Percentiles rank a stretch among this genome's conserved stretches.
Evolutionary conservation across 2,113 vertebrate species (phyloP).

Genomic region (Platysternon megacephalum): DNA sequence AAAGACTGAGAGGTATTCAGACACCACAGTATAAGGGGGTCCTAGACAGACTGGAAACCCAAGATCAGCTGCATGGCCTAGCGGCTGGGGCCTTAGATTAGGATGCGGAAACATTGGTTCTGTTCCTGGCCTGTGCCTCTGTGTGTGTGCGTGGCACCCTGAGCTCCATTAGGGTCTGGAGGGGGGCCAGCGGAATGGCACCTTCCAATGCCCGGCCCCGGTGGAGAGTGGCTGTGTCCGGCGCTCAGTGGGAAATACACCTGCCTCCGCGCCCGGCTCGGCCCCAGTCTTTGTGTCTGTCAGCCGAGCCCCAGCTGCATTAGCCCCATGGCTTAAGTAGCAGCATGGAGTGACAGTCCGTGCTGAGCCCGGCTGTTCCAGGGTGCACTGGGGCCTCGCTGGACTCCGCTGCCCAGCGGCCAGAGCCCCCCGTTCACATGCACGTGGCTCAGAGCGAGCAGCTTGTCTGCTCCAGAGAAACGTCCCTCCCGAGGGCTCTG

Average conservation of each 20-base stretch:
- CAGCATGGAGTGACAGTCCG: too few relatives aligned
- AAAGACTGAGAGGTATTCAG: too few relatives aligned
- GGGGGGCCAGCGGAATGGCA: not conserved
- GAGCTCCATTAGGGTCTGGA: too few relatives aligned
- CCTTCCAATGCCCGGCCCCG: not conserved
- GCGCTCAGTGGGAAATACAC: not conserved
- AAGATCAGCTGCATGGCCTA: not conserved
- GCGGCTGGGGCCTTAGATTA: slow-evolving; percentile 25
- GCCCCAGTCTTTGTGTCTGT: not conserved
- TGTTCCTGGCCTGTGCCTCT: slow-evolving; percentile 31
- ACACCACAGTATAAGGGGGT: not conserved
- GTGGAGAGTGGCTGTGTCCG: not conserved
- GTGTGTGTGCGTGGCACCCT: slow-evolving; percentile 33
- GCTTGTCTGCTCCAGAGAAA: not conserved
- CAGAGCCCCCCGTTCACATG: too few relatives aligned
- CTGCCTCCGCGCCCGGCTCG: not conserved
- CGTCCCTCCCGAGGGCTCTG: not conserved
- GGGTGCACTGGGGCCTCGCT: not conserved
- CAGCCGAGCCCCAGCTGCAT: too few relatives aligned
- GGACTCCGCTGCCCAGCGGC: too few relatives aligned
- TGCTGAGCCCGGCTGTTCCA: not conserved
- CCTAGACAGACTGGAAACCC: not conserved
- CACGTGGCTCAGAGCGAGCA: not conserved
- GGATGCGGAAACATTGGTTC: not conserved
- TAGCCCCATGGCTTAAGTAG: too few relatives aligned